These are phyloP conservation scores for Apamea crenata DNA, from an alignment of 2,888 invertebrate species.

Conservation along the genomic window DNA sequence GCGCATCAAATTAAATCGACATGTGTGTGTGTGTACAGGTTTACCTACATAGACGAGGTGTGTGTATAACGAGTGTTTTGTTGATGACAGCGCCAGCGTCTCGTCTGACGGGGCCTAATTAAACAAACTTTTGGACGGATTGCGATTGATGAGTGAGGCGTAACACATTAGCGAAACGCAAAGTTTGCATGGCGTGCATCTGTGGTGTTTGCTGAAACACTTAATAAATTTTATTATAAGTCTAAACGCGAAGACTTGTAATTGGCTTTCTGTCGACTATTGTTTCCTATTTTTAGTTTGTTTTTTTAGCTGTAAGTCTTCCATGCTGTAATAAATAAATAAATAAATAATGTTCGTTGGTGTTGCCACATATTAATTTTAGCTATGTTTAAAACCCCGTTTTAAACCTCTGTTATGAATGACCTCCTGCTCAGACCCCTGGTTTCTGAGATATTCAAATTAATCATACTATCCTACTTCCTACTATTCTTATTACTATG, in stretches of 20 bases:
- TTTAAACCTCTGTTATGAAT: neutral
- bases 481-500: no score
- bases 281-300: no score
- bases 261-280: no score
- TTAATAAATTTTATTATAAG: no score
- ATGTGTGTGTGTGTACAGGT: slow-evolving; percentile 1
- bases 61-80: slow-evolving; percentile 26
- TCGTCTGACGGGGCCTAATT: slow-evolving; percentile 54
- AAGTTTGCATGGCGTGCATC: slow-evolving; percentile 15
- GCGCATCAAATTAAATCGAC: slow-evolving; percentile 3
- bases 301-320: no score
- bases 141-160: slow-evolving; percentile 22
- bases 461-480: no score
- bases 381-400: neutral
- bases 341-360: neutral
- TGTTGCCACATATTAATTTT: neutral
- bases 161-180: slow-evolving; percentile 13
- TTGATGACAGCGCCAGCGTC: slow-evolving; percentile 45
- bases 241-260: no score
- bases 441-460: neutral
- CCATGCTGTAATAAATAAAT: no score
- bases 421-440: neutral
- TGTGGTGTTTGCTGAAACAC: neutral
- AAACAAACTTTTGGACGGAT: slow-evolving; percentile 53
- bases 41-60: slow-evolving; percentile 16